A percentile compares a stretch with the other conserved stretches of the same genome.
phyloP scores from a whole-genome alignment of 2,888 invertebrate genomes.

The Geotrupes spiniger region DNA sequence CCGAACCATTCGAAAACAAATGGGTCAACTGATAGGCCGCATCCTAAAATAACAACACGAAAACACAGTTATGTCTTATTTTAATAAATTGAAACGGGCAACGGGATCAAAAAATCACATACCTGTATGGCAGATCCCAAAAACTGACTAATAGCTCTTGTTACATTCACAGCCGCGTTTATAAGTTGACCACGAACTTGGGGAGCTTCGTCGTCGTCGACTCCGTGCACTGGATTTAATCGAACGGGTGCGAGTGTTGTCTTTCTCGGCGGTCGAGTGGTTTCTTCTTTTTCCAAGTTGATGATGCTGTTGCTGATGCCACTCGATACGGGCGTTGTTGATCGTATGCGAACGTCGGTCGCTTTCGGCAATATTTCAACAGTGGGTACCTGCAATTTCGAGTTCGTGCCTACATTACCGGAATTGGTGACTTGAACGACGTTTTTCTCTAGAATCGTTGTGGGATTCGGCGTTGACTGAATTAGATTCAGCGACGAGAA shows the following conservation, averaged over 20 bases:
- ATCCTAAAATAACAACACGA: conserved; percentile 33
- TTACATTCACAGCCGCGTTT: conserved; percentile 73
- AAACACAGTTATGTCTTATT: neutral
- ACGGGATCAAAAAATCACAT: conserved; percentile 19
- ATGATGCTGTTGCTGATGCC: conserved; percentile 29
- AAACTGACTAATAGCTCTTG: conserved; percentile 74
- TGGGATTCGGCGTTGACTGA: conserved; percentile 26
- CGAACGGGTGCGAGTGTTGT: conserved; percentile 43
- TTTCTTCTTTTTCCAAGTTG: conserved; percentile 16
- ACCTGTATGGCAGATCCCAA: conserved; percentile 77
- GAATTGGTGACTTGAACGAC: conserved; percentile 28
- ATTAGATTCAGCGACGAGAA: conserved; percentile 39
- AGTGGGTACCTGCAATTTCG: conserved; percentile 17
- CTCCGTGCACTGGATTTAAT: conserved; percentile 45
- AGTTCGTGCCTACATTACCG: conserved; percentile 21
- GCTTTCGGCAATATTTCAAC: conserved; percentile 6
- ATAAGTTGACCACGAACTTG: conserved; percentile 56
- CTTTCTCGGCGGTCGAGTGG: conserved; percentile 23
- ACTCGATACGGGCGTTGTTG: conserved; percentile 28
- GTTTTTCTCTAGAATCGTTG: conserved; percentile 12
- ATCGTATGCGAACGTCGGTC: conserved; percentile 19
- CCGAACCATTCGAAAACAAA: conserved; percentile 33
- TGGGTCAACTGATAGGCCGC: conserved; percentile 37
- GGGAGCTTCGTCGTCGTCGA: conserved; percentile 38
- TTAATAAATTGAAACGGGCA: neutral